Evolutionary conservation across 2,797 vertebrate genomes (phyloP).

Genomic region (Cuculus canorus): DNA sequence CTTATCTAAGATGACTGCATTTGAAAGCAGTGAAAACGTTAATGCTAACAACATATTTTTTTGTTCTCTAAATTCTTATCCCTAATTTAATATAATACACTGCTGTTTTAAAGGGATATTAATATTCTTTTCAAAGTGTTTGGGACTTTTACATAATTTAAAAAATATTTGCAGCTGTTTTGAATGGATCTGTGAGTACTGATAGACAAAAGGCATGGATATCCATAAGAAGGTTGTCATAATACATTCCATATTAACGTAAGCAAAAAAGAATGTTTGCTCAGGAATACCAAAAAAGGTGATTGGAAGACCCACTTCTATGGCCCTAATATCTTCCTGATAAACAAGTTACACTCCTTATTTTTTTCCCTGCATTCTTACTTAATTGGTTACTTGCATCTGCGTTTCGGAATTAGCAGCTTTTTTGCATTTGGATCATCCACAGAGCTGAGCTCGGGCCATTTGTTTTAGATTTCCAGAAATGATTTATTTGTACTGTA

Average conservation of each 20-base stretch:
- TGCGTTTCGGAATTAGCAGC: conserved; percentile 55
- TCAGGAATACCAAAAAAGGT: conserved; percentile 67
- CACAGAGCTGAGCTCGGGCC: conserved; percentile 2
- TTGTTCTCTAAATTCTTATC: conserved; percentile 59
- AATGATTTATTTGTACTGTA: conserved; percentile 72
- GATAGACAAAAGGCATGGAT: conserved; percentile 73
- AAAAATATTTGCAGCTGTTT: conserved; percentile 78
- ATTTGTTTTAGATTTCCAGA: conserved; percentile 73
- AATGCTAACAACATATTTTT: conserved; percentile 42
- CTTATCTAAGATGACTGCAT: neutral
- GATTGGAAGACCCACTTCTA: conserved; percentile 67
- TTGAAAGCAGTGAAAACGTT: conserved; percentile 47
- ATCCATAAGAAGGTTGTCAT: conserved; percentile 71
- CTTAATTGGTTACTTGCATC: conserved; percentile 66
- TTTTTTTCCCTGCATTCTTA: neutral
- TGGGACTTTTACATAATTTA: conserved; percentile 75
- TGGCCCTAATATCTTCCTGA: conserved; percentile 44
- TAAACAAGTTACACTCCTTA: conserved; percentile 49
- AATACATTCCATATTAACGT: conserved; percentile 75
- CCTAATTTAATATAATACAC: conserved; percentile 68
- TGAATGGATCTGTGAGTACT: conserved; percentile 71
- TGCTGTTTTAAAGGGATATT: conserved; percentile 69
- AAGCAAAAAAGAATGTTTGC: conserved; percentile 75
- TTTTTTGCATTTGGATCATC: conserved; percentile 58
- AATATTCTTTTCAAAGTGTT: conserved; percentile 74